These are phyloP conservation scores for Takifugu rubripes DNA, from an alignment of 2,797 vertebrate species.

Conservation along the genomic window DNA sequence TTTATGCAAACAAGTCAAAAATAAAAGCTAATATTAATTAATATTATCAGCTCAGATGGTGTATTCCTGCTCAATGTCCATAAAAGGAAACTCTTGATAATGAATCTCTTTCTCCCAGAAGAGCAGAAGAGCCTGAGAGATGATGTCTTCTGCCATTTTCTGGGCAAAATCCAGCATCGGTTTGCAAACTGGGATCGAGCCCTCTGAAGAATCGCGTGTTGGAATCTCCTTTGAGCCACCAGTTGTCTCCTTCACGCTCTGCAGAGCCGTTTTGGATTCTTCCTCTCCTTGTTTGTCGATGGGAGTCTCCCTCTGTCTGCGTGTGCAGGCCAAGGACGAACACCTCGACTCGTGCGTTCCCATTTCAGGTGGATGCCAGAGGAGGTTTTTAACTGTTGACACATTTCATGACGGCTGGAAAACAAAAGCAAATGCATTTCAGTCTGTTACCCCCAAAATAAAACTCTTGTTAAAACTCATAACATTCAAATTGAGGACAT, in stretches of 20 bases:
- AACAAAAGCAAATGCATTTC: background rate
- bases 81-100: constrained; percentile 80
- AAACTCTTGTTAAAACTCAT: constrained; percentile 2
- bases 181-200: background rate
- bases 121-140: constrained; percentile 76
- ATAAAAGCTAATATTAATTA: no score
- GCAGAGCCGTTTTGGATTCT: constrained; percentile 47
- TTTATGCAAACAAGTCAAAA: no score
- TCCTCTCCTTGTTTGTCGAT: constrained; percentile 29
- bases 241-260: background rate
- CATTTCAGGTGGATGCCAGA: constrained; percentile 61
- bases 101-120: constrained; percentile 74
- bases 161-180: constrained; percentile 74
- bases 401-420: background rate
- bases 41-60: background rate
- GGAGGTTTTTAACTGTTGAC: background rate
- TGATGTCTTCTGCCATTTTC: constrained; percentile 74
- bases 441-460: background rate
- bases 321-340: background rate
- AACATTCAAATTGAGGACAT: constrained; percentile 1
- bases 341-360: constrained; percentile 79
- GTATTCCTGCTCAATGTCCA: constrained; percentile 71
- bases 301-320: constrained; percentile 37
- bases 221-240: constrained; percentile 5
- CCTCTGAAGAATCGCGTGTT: constrained; percentile 4